phyloP scores from a whole-genome alignment of 2,888 invertebrate species.

The Sthenelais limicola region DNA sequence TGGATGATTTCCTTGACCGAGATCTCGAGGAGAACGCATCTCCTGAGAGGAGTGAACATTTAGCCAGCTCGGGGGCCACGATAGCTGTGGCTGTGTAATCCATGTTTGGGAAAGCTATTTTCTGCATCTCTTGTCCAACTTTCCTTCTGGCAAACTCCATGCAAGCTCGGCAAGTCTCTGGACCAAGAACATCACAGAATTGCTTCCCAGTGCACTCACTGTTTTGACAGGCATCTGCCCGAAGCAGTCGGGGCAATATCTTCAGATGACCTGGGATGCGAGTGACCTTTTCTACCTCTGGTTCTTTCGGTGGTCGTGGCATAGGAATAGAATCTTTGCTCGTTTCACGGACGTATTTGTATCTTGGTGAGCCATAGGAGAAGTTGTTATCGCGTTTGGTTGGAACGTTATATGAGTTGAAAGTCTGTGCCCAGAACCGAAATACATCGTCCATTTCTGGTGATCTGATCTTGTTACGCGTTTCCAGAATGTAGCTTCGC shows the following conservation, averaged over 20 bases:
- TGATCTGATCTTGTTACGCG: neutral
- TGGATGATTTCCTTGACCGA: too few relatives aligned
- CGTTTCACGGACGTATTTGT: neutral
- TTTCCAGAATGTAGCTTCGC: conserved; percentile 2
- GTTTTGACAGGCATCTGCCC: neutral
- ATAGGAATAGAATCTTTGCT: neutral
- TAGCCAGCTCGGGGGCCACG: conserved; percentile 14
- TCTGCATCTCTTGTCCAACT: conserved; percentile 15
- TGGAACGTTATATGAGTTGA: conserved; percentile 2
- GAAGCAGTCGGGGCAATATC: neutral
- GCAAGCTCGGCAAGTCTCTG: conserved; percentile 12
- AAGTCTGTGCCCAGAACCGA: conserved; percentile 30
- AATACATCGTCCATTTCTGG: neutral
- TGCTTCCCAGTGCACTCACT: neutral
- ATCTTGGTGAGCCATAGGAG: conserved; percentile 5
- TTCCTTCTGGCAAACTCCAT: conserved; percentile 19
- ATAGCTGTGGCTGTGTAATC: conserved; percentile 27
- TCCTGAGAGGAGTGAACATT: neutral
- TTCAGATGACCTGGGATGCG: neutral
- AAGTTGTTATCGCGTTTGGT: neutral
- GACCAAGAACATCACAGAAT: conserved; percentile 37
- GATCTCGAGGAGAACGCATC: neutral
- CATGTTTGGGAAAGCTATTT: conserved; percentile 16
- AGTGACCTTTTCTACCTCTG: conserved; percentile 1
- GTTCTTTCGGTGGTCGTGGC: neutral